Conservation (phyloP, 2,797 vertebrate genomes). For the Ispidina lecontei region DNA sequence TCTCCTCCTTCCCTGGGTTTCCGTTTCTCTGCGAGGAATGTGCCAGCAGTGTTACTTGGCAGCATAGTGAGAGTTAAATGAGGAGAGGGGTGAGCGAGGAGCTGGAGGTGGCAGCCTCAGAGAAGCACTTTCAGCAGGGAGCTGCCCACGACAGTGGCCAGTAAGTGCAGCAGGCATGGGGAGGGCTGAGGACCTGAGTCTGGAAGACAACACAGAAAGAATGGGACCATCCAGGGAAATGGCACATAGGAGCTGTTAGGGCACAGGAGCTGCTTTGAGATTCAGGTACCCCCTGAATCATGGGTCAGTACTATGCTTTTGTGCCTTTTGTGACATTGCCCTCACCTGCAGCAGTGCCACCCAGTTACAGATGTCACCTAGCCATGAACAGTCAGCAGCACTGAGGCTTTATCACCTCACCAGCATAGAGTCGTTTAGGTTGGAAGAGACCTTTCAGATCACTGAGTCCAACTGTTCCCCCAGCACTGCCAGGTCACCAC, state of each 20-base stretch:
- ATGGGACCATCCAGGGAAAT: accelerated
- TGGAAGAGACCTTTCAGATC: background rate
- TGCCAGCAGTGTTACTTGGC: accelerated
- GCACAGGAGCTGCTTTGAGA: background rate
- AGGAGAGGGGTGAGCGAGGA: accelerated
- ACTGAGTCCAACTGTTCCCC: background rate
- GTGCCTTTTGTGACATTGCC: background rate
- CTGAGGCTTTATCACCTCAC: background rate
- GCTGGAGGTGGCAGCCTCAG: background rate
- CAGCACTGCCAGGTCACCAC: too few species aligned
- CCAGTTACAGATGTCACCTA: too few species aligned
- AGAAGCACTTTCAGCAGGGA: background rate
- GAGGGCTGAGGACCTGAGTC: background rate
- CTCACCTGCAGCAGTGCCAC: accelerated
- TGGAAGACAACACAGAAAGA: background rate
- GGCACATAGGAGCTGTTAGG: accelerated
- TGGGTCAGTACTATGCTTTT: too few species aligned
- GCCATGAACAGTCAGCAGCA: accelerated
- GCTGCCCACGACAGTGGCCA: accelerated
- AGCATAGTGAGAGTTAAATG: background rate
- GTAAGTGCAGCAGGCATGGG: background rate
- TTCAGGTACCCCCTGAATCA: background rate
- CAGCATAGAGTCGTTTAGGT: background rate
- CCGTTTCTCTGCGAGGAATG: background rate
- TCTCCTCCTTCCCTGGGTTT: background rate